Evolutionary conservation across 2,888 invertebrate species (phyloP), one percentile per base, ranked within the genome.

Genomic region (Drosophila setosimentum): DNA sequence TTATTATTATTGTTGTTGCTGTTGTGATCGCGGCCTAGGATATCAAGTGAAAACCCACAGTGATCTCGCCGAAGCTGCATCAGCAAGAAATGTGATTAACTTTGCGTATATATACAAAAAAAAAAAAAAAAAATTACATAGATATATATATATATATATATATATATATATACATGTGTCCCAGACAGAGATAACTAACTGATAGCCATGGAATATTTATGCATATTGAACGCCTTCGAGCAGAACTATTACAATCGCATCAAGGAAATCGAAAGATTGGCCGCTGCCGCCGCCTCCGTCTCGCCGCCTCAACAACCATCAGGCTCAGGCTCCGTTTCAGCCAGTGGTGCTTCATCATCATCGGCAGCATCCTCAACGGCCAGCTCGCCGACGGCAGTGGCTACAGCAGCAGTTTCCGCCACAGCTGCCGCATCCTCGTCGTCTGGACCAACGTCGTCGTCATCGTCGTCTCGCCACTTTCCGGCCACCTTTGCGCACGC

Each of bases 221-320:
- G 91, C 80, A 91, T 92, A 66, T 82, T 91, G 60, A 92, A 92
- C 79, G 91, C 91, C 68, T 92, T 92, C 69, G 92, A 92, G 86
- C 91, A 92, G 71, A 90, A 82, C 55, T 92, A 88, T 73, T 90
- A 88, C 70, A 91, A 85, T 81, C 87, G 87, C 70, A 89, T 91
- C 35, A 92, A 89, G 78, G 91, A 92, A 78, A 88, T 92, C 51
- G 91, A 91, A 63, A 84, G 89, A 21, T 63, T 87, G 62, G 80
- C 87, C 18, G 83, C 82, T n/a, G 84, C 83, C 10, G 79, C 81
- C 10, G 81, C 82, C 24, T 45, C 45, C 11, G 69, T 67, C 64
- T 61, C 67, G 10, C 57, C 37, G n/a, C 40, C 37, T 0, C 83
- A 78, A 66, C 83, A 63, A 61, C 73, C 73, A 35, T 59, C 78